phyloP scores from a whole-genome alignment of 2,113 vertebrate species.

The Apteryx mantelli region DNA sequence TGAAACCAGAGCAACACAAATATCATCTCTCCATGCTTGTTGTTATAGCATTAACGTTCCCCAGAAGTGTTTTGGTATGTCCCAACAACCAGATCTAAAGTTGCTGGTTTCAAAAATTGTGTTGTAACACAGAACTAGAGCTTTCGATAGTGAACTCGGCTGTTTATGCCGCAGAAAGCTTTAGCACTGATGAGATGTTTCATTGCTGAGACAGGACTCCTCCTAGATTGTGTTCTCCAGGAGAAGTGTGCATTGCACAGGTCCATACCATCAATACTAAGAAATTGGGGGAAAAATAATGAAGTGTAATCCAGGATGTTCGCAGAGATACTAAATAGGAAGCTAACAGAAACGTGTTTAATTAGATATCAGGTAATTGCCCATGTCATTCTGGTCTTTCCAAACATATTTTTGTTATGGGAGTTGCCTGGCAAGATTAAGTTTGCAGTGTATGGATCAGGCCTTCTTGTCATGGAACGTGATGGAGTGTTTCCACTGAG shows the following conservation, averaged over 20 bases:
- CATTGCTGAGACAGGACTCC: not conserved
- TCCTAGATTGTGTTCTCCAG: not conserved
- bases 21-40: not conserved
- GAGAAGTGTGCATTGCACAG: not conserved
- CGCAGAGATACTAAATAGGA: not conserved
- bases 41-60: not conserved
- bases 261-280: not conserved
- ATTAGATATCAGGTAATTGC: not conserved
- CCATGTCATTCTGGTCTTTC: not conserved
- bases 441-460: not conserved
- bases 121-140: not conserved
- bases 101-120: not conserved
- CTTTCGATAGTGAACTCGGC: not conserved
- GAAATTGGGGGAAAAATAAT: not conserved
- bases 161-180: not conserved
- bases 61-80: rapidly evolving
- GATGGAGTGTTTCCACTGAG: not conserved
- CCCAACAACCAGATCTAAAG: not conserved
- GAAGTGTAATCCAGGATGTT: not conserved
- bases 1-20: not conserved
- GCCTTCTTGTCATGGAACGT: rapidly evolving
- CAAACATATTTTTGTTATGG: rapidly evolving
- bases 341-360: not conserved
- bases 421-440: not conserved
- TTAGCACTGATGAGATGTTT: not conserved